These are phyloP conservation scores for Siderastrea radians DNA, from an alignment of 92 coral and sea anemone species.

Conservation along the genomic window DNA sequence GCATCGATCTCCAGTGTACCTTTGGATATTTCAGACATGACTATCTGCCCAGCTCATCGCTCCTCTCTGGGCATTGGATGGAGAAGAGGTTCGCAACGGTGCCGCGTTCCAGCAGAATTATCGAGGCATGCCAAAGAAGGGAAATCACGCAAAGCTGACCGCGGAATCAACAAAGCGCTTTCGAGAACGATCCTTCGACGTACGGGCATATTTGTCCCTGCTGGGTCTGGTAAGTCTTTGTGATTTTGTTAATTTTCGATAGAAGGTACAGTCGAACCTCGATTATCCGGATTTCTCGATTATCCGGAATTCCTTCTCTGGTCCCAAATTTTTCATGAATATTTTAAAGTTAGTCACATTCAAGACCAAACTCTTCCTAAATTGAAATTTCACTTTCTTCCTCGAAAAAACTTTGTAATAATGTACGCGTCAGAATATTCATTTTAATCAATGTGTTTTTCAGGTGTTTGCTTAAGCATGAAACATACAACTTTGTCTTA, in stretches of 20 bases:
- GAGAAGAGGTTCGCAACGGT: slow-evolving; percentile 60
- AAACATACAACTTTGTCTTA: too few relatives aligned
- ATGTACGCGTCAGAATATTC: too few relatives aligned
- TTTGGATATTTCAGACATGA: slow-evolving; percentile 35
- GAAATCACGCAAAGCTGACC: slow-evolving; percentile 68
- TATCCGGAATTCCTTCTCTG: too few relatives aligned
- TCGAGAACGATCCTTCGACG: slow-evolving; percentile 64
- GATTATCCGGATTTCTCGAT: too few relatives aligned
- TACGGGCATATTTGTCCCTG: slow-evolving; percentile 62
- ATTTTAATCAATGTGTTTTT: too few relatives aligned
- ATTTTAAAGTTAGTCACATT: too few relatives aligned
- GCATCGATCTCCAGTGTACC: slow-evolving; percentile 15
- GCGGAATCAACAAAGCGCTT: slow-evolving; percentile 67
- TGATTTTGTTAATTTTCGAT: neutral
- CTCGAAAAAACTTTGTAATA: too few relatives aligned
- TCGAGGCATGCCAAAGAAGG: slow-evolving; percentile 31
- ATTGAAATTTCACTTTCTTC: too few relatives aligned
- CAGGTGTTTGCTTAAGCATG: too few relatives aligned
- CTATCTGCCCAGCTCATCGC: slow-evolving; percentile 60
- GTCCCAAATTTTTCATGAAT: too few relatives aligned
- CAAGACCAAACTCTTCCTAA: too few relatives aligned
- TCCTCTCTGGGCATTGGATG: slow-evolving; percentile 11
- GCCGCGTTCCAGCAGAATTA: slow-evolving; percentile 68
- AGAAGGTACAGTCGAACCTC: neutral
- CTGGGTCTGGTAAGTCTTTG: slow-evolving; percentile 55